Evolutionary conservation across 1,140 invertebrate species (phyloP).

Genomic region (Sarcophaga bullata): DNA sequence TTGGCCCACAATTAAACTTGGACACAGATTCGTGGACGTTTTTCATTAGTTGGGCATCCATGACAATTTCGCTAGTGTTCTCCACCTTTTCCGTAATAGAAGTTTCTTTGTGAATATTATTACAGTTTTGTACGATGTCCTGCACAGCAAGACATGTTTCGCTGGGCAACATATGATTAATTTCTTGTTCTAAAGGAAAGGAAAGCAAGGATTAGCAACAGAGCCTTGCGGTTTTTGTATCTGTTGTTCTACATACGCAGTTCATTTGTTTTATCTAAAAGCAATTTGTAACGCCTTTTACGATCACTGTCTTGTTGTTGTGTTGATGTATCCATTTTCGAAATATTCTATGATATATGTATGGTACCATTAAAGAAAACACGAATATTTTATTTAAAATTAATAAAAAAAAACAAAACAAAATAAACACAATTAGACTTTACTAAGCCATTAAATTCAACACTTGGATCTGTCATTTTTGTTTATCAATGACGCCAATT

Average conservation of each 20-base stretch:
- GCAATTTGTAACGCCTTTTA: constrained; percentile 17
- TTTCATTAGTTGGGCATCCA: constrained; percentile 47
- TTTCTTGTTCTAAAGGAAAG: background rate
- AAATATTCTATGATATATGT: background rate
- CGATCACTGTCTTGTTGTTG: constrained; percentile 5
- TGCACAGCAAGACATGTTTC: constrained; percentile 30
- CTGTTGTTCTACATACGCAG: background rate
- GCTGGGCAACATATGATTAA: background rate
- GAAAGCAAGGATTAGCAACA: no score
- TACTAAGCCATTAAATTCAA: no score
- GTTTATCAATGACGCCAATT: no score
- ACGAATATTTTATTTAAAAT: background rate
- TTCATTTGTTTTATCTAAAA: constrained; percentile 2
- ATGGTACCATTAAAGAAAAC: background rate
- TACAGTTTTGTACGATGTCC: constrained; percentile 19
- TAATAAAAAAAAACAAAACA: background rate
- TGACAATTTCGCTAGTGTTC: constrained; percentile 46
- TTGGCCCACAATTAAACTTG: constrained; percentile 40
- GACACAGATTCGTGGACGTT: constrained; percentile 47
- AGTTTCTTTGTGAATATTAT: constrained; percentile 42
- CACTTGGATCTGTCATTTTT: background rate
- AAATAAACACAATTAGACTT: background rate
- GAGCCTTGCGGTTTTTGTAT: background rate
- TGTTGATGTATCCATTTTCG: background rate
- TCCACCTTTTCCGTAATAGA: constrained; percentile 41